Evolutionary conservation across 2,797 vertebrate species (phyloP), one percentile per base, ranked within the genome.

Genomic region (Uromys caudimaculatus): DNA sequence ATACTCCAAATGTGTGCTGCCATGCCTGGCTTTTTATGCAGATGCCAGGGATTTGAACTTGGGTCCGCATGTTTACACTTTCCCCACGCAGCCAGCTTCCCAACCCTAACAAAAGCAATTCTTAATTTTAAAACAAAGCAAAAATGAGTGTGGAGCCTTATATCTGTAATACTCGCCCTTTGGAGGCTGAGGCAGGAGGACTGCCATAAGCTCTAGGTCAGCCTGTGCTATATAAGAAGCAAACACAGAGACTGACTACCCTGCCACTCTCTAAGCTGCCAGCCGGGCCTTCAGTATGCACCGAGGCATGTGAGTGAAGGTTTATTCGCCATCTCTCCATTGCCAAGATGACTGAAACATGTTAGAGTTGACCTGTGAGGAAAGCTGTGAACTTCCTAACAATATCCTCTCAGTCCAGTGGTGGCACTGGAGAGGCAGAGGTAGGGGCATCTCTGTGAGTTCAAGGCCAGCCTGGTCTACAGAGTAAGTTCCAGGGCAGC

Each of bases 241-340:
- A 32, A 56, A 21, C 47, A 52, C 23, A 97, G 82, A 97, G 84
- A 84, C 82, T 14, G 73, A 27, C 47, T 94, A 82, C 17, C 35
- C 7, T 64, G 84, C 91, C 78, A 56, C 44, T 3, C 93, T 93
- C 78, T 95, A 1, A 35, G 82, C 88, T 95, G 58, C 94, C 93
- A 0, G 56, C 96, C 5, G 38, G 89, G 79, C 92, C 92, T 97
- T 97, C 97, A 89, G 38, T 32, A 2, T 56, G 73, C 21, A 60
- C 52, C 19, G 38, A 35, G 6, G 84, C n/a, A 83, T 4, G 0
- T 77, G 76, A 89, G 95, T 73, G 92, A 90, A 92, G 79, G 71
- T 93, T 96, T 92, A 52, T 90, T 97, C 90, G 85, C 77, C 92
- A 82, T 95, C 91, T 97, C 94, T 89, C 86, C 93, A 89, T 91